phyloP scores from a whole-genome alignment of 1,140 invertebrate species.

The Aplysia californica region DNA sequence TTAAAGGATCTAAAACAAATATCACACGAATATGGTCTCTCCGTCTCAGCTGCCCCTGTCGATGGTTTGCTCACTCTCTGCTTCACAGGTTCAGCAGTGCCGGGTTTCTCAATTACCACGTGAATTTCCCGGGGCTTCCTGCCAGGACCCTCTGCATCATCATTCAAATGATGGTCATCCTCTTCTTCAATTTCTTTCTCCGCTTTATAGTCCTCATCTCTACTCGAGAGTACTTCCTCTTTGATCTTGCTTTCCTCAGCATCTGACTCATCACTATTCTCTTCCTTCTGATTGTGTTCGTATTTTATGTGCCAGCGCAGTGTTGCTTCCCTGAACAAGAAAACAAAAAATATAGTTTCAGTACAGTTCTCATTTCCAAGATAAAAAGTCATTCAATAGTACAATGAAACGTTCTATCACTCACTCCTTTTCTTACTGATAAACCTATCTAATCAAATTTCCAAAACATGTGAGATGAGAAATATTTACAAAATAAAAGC shows the following conservation, averaged over 20 bases:
- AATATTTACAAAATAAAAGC: background rate
- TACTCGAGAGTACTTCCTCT: background rate
- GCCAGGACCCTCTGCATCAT: background rate
- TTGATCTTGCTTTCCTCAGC: constrained; percentile 23
- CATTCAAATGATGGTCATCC: background rate
- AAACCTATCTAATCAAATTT: background rate
- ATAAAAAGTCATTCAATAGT: background rate
- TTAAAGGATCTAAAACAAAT: constrained; percentile 54
- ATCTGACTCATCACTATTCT: constrained; percentile 36
- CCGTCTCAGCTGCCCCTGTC: constrained; percentile 19
- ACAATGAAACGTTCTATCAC: no score
- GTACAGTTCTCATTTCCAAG: background rate
- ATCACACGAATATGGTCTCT: constrained; percentile 46
- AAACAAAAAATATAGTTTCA: background rate
- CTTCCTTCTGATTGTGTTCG: constrained; percentile 48
- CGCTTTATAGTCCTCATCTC: constrained; percentile 12
- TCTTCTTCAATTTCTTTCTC: constrained; percentile 32
- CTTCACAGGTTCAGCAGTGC: constrained; percentile 6
- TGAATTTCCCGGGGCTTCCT: background rate
- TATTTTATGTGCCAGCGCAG: constrained; percentile 55
- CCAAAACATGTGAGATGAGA: background rate
- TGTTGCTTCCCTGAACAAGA: constrained; percentile 49
- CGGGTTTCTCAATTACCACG: constrained; percentile 3
- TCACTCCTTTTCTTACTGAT: background rate
- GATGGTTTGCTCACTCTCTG: background rate